Conservation (phyloP, 2,797 vertebrate species). For the Cossypha dichroa region DNA sequence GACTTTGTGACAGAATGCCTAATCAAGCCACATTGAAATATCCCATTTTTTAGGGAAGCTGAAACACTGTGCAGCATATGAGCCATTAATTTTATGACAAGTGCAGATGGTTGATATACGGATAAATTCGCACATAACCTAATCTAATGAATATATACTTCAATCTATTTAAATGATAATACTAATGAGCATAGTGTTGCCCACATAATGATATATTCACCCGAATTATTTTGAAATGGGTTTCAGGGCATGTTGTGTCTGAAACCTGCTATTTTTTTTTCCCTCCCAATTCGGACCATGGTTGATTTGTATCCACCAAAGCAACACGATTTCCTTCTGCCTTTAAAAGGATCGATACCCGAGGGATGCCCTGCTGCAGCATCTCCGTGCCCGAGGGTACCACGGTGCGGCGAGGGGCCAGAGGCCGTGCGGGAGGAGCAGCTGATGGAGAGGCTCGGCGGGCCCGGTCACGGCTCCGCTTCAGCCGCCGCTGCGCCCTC, state of each 20-base stretch:
- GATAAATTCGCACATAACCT: neutral
- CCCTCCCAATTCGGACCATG: rapidly evolving
- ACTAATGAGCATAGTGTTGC: neutral
- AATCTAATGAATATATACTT: neutral
- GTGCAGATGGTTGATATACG: conserved; percentile 11
- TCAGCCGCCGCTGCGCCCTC: neutral
- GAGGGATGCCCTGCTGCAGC: rapidly evolving
- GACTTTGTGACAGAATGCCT: neutral
- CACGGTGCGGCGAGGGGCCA: rapidly evolving
- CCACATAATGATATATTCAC: neutral
- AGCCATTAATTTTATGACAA: conserved; percentile 13
- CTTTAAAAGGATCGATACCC: neutral
- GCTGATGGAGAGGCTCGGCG: neutral
- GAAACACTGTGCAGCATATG: neutral
- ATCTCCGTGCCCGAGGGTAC: rapidly evolving
- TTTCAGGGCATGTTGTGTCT: neutral
- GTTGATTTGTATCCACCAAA: no score
- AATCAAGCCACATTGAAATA: neutral
- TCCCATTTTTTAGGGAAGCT: neutral
- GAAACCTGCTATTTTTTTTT: rapidly evolving
- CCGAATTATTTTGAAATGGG: neutral
- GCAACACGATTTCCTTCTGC: neutral
- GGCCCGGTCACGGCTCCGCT: neutral
- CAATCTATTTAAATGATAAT: neutral
- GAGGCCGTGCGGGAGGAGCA: neutral